These are phyloP conservation scores for Pseudochirops corinnae DNA, from an alignment of 2,797 vertebrate genomes.

Conservation along the genomic window DNA sequence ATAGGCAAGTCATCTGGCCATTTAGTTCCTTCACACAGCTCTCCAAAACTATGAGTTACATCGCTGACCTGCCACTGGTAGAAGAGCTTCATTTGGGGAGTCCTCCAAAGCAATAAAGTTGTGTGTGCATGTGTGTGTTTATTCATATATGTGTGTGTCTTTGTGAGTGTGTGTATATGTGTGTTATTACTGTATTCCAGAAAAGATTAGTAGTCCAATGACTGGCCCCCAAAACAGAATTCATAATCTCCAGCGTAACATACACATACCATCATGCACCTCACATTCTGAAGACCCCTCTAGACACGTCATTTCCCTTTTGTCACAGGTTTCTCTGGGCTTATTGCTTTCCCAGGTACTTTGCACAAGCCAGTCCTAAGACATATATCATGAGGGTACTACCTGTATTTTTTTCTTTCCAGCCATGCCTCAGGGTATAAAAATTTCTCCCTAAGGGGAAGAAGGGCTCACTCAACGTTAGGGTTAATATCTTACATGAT, in stretches of 20 bases:
- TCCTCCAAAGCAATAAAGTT: background rate
- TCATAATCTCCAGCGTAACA: background rate
- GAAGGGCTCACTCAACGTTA: background rate
- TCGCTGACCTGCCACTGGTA: background rate
- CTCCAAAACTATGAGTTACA: background rate
- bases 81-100: background rate
- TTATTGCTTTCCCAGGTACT: background rate
- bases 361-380: background rate
- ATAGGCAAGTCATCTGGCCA: too few species aligned
- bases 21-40: background rate
- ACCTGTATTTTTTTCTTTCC: background rate
- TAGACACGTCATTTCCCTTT: background rate
- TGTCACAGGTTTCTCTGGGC: background rate
- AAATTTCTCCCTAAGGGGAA: background rate
- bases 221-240: background rate
- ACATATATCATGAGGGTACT: background rate
- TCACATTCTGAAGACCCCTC: background rate
- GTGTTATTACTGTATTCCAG: background rate
- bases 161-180: background rate
- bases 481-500: background rate
- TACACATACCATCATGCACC: background rate
- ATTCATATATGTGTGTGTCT: background rate
- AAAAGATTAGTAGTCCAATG: background rate
- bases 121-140: background rate
- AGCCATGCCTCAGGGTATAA: background rate